Base-by-base conservation (phyloP, 2,888 invertebrate species). In the Pterobdella sp. region DNA sequence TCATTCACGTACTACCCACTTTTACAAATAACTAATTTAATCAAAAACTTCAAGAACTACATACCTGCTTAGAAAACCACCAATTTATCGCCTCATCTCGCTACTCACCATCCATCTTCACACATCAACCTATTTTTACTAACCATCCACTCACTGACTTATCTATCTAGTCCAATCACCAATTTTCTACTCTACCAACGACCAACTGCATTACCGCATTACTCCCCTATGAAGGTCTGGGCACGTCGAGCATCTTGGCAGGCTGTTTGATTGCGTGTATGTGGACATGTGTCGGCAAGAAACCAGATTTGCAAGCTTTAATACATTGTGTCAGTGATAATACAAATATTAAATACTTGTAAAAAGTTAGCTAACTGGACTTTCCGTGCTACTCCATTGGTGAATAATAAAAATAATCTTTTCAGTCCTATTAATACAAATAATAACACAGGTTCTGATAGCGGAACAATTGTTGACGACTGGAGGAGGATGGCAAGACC, bases 401-500 rank as follows among this genome's bases (percentile, higher is more conserved):
- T 56, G 56, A 56, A 1, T 22, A 65, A 64, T 14, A 64, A 64
- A 18, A 64, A 64, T 64, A 22, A 32, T 1, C 1, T 32, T 66
- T 1, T 4, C 34, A 4, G n/a, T 66, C 31, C 7, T 22, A 49
- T 14, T 14, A 14, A 14, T 37, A 68, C 35, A 31, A 26, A 35
- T 36, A 32, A 14, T 32, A 14, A 1, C 77, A 0, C 76, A 86
- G 86, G 86, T 86, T 1, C 78, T 86, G 22, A 81, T 84, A 75
- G 80, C 86, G 36, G 87, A 87, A 76, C 86, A 87, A 78, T 77
- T 86, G 76, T 79, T 87, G 77, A 87, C 86, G 1, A 86, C 86
- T 7, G 87, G 87, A 1, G 87, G 87, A 1, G 87, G 87, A 0
- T 87, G 87, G 87, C 87, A 87, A 79, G 87, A 87, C 78, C 85